These are phyloP conservation scores for Pocillopora damicornis DNA, from an alignment of 64 coral and sea anemone species.

Conservation along the genomic window DNA sequence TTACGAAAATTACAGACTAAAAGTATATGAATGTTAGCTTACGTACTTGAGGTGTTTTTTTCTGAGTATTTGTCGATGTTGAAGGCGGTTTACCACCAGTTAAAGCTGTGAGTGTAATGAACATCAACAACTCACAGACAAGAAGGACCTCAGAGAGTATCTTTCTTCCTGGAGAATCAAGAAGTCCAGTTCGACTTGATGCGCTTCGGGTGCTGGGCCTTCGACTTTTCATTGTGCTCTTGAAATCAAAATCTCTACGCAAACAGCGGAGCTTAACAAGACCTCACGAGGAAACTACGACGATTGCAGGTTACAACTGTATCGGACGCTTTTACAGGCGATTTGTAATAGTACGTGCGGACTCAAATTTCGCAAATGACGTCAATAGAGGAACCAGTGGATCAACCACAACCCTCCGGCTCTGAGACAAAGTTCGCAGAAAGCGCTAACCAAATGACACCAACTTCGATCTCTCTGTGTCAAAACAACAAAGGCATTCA, in stretches of 20 bases:
- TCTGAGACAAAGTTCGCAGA: not conserved
- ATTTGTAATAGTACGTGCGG: not conserved
- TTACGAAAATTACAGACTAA: not conserved
- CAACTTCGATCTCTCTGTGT: not conserved
- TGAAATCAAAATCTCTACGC: not conserved
- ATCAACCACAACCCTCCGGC: not conserved
- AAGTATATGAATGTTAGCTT: not conserved
- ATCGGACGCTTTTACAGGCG: not conserved
- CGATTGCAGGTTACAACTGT: not conserved
- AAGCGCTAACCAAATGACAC: not conserved
- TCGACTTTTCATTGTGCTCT: slow-evolving; percentile 37
- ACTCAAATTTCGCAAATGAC: slow-evolving; percentile 9
- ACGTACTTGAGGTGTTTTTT: slow-evolving; percentile 12
- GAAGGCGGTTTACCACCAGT: slow-evolving; percentile 31
- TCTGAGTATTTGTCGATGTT: slow-evolving; percentile 6
- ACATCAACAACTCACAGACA: slow-evolving; percentile 74
- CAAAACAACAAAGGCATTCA: not conserved
- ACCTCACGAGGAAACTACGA: not conserved
- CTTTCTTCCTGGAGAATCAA: slow-evolving; percentile 54
- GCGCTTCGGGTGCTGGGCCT: slow-evolving; percentile 53
- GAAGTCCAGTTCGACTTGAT: slow-evolving; percentile 54
- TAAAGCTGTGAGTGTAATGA: slow-evolving; percentile 71
- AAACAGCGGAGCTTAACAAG: not conserved
- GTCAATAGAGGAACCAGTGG: not conserved
- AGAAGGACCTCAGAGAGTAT: slow-evolving; percentile 76